Base-by-base conservation (phyloP, 2,888 invertebrate species). In the Stenoptilia bipunctidactyla region DNA sequence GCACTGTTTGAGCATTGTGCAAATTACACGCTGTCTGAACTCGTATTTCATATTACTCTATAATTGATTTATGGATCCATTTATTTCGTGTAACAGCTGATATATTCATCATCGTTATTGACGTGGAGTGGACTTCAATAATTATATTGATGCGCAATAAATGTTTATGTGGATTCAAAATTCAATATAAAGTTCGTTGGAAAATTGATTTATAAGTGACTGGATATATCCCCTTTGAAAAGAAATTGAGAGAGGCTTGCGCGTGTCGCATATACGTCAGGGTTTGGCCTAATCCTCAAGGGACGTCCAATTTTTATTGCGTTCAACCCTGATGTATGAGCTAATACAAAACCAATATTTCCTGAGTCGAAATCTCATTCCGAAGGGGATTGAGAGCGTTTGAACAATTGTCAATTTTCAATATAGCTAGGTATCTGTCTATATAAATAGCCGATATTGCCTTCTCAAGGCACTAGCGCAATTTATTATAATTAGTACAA, bases 261-360 rank as follows among this genome's bases (percentile, higher is more conserved):
- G 61, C 57, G 52, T 66, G 79, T 76, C 82, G 70, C 82, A 79
- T n/a, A n/a, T 82, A 69, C 61, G 71, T 80, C 79, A 79, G 74
- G 69, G 73, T 77, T 77, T 74, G 67, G 60, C 64, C 67, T 77
- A 77, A 82, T 79, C 77, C 77, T 64, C 59, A 55, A 50, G 74
- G 79, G 75, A 70, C 66, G 59, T 67, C 62, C 72, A 64, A 72
- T 74, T 79, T 76, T 82, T 82, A 82, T 82, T 82, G 71, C 74
- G 52, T 65, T 67, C 64, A 61, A 61, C 66, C 69, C 70, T 80
- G 79, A 80, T 75, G 56, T 71, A 77, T 64, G 63, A 63, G 48
- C 55, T 68, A 74, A 75, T 80, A 79, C 72, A 62, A 66, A 56
- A 56, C 63, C 68, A 65, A 70, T 73, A 72, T 62, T 12, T 30